Base-by-base conservation (phyloP, 1,140 invertebrate genomes). In the Ericerus pela region DNA sequence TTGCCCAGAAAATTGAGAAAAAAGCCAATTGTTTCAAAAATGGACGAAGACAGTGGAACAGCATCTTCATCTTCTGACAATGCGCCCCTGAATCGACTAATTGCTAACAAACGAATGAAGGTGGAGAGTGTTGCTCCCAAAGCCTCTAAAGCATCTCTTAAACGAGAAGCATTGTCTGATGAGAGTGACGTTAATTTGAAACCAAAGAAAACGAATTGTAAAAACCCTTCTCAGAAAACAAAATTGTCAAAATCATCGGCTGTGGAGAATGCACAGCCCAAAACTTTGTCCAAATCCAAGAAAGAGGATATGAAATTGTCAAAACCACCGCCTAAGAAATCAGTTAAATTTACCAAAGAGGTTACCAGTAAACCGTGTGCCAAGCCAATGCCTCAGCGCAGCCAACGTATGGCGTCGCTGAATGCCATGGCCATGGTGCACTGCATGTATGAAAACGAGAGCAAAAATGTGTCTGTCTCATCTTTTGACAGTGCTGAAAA, bases 391-490 rank as follows among this genome's bases (percentile, higher is more conserved):
- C 36, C 30, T 29, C n/a, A 16, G 1, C 51, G 43, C 69, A 74
- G 80, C 54, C 83, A 86, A 65, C 74, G 88, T 59, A 87, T 89
- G 65, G 88, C 88, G 26, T 90, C 87, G 5, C 67, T 93, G 16
- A 93, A 93, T 69, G 88, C 88, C 0, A 68, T 86, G 62, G 87
- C 87, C n/a, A 91, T 92, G 74, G 88, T 92, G 28, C 87, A 91
- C 66, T 89, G 87, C 66, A 72, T 92, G 12, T 91, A 90, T 62
- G 88, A 92, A 68, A 90, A 91, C 66, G 88, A 91, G 68, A 82
- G 80, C 36, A 60, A 62, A 58, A 57, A 57, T 36, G 62, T 58
- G 26, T 51, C 55, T 31, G 56, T 57, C n/a, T 56, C 54, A 4
- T 37, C 53, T 41, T 37, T 24, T 16, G 41, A 41, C 14, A 56